These are phyloP conservation scores for Amniataba percoides DNA, from an alignment of 2,797 vertebrate species.

Conservation along the genomic window DNA sequence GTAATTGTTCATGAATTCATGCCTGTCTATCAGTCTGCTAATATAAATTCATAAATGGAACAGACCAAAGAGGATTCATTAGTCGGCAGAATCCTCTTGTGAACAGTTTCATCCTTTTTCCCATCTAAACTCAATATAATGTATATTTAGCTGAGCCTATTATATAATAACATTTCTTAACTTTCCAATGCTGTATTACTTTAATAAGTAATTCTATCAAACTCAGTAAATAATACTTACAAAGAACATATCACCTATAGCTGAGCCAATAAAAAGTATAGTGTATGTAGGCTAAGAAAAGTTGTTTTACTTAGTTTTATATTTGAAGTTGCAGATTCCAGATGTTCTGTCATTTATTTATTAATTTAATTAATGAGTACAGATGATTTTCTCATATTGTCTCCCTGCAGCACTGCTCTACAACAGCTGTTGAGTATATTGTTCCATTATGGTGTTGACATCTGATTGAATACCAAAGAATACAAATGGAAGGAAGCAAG, in stretches of 20 bases:
- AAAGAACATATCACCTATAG: background rate
- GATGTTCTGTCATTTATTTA: background rate
- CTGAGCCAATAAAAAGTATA: background rate
- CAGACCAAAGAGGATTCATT: conserved; percentile 51
- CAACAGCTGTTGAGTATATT: background rate
- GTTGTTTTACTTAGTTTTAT: background rate
- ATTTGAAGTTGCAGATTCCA: background rate
- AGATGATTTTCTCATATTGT: conserved; percentile 6
- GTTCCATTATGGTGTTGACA: background rate
- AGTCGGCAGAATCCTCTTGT: conserved; percentile 35
- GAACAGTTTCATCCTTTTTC: conserved; percentile 30
- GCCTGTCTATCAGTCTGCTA: conserved; percentile 32
- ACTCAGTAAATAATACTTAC: background rate
- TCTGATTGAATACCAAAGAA: background rate
- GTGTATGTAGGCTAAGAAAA: conserved; percentile 1
- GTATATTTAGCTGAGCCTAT: conserved; percentile 35
- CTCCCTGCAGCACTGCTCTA: background rate
- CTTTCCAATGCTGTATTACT: background rate
- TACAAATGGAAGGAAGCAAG: background rate
- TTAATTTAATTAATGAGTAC: conserved; percentile 1
- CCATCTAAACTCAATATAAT: conserved; percentile 15
- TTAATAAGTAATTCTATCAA: background rate
- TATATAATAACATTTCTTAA: conserved; percentile 14
- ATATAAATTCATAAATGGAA: conserved; percentile 51
- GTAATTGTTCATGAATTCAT: conserved; percentile 64